A percentile compares a stretch with the other conserved stretches of the same genome.
phyloP scores from a whole-genome alignment of 2,113 vertebrate genomes.

The Climacteris rufus region DNA sequence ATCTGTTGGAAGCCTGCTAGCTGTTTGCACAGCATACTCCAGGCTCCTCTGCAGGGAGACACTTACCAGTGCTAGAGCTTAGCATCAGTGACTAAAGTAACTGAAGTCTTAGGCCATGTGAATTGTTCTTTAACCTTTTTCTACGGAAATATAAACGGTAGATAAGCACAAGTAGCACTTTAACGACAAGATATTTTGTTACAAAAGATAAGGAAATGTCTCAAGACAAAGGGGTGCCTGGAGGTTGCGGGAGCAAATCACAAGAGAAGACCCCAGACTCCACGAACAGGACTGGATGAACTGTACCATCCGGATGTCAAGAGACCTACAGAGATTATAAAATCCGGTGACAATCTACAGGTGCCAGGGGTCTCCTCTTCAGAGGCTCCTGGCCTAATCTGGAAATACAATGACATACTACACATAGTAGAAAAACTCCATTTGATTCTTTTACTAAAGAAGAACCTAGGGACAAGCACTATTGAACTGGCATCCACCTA shows the following conservation, averaged over 20 bases:
- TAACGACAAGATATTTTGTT: not conserved
- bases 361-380: not conserved
- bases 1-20: not conserved
- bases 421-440: not conserved
- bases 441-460: not conserved
- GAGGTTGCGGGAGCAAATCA: not conserved
- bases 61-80: not conserved
- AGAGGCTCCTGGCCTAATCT: not conserved
- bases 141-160: not conserved
- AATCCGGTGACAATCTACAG: not conserved
- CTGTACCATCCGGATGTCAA: not conserved
- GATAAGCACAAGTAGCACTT: not conserved
- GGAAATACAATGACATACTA: not conserved
- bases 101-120: not conserved
- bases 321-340: not conserved
- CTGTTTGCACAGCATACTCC: not conserved
- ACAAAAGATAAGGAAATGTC: not conserved
- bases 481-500: not conserved
- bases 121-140: not conserved
- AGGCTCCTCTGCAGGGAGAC: not conserved
- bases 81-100: not conserved
- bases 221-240: not conserved
- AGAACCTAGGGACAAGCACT: not conserved
- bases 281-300: not conserved
- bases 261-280: not conserved